These are phyloP conservation scores for Hylaea fasciaria DNA, from an alignment of 2,888 invertebrate genomes.

Conservation along the genomic window DNA sequence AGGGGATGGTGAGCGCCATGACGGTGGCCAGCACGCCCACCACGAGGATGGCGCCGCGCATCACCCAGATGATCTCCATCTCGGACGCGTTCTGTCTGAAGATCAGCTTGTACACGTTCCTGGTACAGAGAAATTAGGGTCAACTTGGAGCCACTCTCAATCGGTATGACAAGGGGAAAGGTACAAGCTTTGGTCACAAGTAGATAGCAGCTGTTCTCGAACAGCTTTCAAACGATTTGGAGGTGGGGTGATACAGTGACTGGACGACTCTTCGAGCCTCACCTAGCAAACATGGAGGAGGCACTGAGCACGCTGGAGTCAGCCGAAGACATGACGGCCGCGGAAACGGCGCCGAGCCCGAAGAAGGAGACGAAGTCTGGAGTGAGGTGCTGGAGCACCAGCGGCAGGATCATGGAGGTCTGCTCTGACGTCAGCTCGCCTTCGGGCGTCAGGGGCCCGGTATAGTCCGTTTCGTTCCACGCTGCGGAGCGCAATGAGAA, in stretches of 20 bases:
- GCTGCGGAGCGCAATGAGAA: constrained; percentile 82
- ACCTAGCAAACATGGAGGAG: constrained; percentile 98
- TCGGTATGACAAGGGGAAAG: too few relatives aligned
- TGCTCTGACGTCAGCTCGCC: constrained; percentile 89
- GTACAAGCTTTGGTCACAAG: too few relatives aligned
- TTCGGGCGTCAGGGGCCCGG: constrained; percentile 84
- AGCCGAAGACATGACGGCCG: constrained; percentile 99
- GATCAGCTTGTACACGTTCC: constrained; percentile 99
- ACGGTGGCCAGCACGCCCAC: constrained; percentile 96
- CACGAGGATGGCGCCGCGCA: constrained; percentile 95
- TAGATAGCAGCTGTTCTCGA: too few relatives aligned
- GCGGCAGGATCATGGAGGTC: constrained; percentile 97
- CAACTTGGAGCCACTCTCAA: background rate
- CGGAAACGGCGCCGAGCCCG: constrained; percentile 98
- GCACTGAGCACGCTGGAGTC: constrained; percentile 99
- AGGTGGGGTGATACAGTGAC: too few relatives aligned
- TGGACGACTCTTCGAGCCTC: too few relatives aligned
- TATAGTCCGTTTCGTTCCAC: constrained; percentile 97
- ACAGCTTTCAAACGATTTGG: too few relatives aligned
- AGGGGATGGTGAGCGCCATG: constrained; percentile 98
- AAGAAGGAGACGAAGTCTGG: constrained; percentile 98
- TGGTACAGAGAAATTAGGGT: constrained; percentile 39
- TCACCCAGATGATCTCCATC: constrained; percentile 98
- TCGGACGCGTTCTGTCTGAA: constrained; percentile 98
- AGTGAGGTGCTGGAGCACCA: constrained; percentile 98